Base-by-base conservation (phyloP, 2,888 invertebrate species). In the Allacma fusca region DNA sequence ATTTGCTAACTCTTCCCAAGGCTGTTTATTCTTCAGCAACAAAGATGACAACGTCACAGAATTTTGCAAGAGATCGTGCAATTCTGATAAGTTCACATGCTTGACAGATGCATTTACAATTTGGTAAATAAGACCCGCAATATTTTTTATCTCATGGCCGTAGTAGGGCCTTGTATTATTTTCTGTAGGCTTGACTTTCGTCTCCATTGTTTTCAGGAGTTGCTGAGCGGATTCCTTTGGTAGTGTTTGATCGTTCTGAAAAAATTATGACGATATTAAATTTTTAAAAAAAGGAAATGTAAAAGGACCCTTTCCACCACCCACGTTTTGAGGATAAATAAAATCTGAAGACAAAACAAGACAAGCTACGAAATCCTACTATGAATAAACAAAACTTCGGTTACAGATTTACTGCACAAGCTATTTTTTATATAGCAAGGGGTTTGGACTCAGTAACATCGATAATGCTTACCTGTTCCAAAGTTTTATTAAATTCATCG, bases 61-160 rank as follows among this genome's bases (percentile, higher is more conserved):
- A 62, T 69, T 72, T 4, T 77, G 23, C 23, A 79, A 71, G 19
- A 83, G 26, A 1, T 13, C 28, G 13, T 79, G 78, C 2, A 78
- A 23, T 0, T 19, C 2, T 29, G 69, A 28, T 9, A n/a, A 34
- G 13, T 74, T 44, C 23, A 70, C 67, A 1, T 78, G 21, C 57
- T 57, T 57, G 7, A 57, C n/a, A 16, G 79, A 72, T 24, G 67
- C 73, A 2, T 67, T 28, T 0, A 83, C 62, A 24, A 78, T 71
- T 29, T 21, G 13, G 12, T 67, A 72, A n/a, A 80, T 64, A 13
- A 81, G n/a, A 0, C 23, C 68, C 0, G 76, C 40, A n/a, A 83
- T 74, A 19, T 40, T 24, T 0, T 13, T n/a, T 4, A 84, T 83
- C 74, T 84, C 84, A 78, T 84, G 82, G 0, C 62, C 62, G 24